Evolutionary conservation across 1,140 invertebrate species (phyloP).

Genomic region (Pachypsylla venusta): DNA sequence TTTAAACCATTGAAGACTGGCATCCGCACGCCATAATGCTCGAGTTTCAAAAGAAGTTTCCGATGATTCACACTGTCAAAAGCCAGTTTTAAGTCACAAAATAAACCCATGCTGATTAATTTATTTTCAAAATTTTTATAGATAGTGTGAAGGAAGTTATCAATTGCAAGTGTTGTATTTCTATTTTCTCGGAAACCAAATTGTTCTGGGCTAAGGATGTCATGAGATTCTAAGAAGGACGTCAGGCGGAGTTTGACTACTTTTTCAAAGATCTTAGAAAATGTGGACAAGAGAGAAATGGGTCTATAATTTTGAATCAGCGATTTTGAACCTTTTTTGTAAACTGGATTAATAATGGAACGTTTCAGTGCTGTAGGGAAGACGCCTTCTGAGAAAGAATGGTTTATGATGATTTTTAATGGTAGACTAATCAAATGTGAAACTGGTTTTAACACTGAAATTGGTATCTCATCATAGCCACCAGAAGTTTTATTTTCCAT

Average conservation of each 20-base stretch:
- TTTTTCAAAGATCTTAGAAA: slow-evolving; percentile 22
- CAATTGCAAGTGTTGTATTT: slow-evolving; percentile 1
- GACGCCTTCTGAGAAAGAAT: background rate
- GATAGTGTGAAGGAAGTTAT: background rate
- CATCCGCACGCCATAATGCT: background rate
- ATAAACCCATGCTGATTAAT: background rate
- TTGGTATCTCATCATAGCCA: background rate
- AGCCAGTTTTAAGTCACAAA: too few species aligned
- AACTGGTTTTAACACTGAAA: background rate
- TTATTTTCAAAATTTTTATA: background rate
- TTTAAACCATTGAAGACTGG: background rate
- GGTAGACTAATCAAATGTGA: background rate
- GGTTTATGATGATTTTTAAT: background rate
- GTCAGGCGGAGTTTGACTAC: slow-evolving; percentile 11
- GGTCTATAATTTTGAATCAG: slow-evolving; percentile 22
- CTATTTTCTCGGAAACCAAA: slow-evolving; percentile 8
- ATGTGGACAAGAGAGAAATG: slow-evolving; percentile 20
- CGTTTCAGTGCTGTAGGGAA: background rate
- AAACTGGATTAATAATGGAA: background rate
- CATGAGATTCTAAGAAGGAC: background rate
- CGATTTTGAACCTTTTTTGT: background rate
- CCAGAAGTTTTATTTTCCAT: background rate
- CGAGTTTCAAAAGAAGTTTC: background rate
- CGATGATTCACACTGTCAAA: too few species aligned
- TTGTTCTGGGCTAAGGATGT: slow-evolving; percentile 9